A percentile compares a stretch with the other conserved stretches of the same genome.
Evolutionary conservation across 2,888 invertebrate genomes (phyloP).

Genomic region (Andrena camellia): DNA sequence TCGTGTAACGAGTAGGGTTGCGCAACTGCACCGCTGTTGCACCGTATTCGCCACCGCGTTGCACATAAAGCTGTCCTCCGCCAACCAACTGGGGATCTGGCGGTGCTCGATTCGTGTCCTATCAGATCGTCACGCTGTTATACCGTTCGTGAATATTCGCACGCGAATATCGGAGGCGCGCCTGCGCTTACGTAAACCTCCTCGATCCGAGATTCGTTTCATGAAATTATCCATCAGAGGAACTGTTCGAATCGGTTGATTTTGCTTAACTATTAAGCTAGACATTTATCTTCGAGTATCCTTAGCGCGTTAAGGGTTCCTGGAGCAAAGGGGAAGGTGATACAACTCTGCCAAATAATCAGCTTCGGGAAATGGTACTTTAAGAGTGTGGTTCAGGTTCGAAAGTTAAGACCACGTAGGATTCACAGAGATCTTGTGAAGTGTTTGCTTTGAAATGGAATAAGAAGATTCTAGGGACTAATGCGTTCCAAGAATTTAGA

Average conservation of each 20-base stretch:
- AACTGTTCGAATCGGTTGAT: background rate
- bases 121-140: constrained; percentile 63
- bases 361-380: too few species aligned
- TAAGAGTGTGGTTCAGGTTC: too few species aligned
- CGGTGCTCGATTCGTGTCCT: constrained; percentile 35
- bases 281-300: too few species aligned
- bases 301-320: too few species aligned
- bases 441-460: too few species aligned
- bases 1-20: constrained; percentile 47
- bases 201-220: constrained; percentile 31
- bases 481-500: background rate
- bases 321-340: too few species aligned
- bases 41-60: constrained; percentile 38
- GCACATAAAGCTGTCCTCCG: constrained; percentile 54
- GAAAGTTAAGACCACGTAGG: too few species aligned
- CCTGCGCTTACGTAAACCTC: constrained; percentile 36
- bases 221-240: background rate
- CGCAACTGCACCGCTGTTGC: constrained; percentile 45
- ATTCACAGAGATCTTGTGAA: too few species aligned
- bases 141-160: constrained; percentile 54
- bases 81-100: constrained; percentile 34
- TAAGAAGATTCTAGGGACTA: too few species aligned
- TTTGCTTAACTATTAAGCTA: background rate
- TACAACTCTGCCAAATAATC: too few species aligned
- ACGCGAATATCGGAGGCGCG: constrained; percentile 46